Evolutionary conservation across 1,140 invertebrate species (phyloP), one percentile per base, ranked within the genome.

Genomic region (Pseudomyrmex flavicornis): DNA sequence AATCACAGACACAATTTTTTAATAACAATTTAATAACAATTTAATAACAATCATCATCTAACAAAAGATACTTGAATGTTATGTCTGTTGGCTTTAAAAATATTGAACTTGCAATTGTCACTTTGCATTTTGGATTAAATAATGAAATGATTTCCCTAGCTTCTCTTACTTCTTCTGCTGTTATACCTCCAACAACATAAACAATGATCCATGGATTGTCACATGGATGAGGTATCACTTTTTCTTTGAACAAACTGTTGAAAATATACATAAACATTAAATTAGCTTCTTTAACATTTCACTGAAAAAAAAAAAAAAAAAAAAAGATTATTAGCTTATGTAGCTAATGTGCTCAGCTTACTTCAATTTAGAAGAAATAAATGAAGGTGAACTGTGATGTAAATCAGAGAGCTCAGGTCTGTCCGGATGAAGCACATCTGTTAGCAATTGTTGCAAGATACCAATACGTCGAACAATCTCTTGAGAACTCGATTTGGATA

Each of bases 151-250:
- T 82, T 46, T 94, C 91, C 50, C 92, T 88, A 44, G 94, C 75
- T 63, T 91, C 90, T 87, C 90, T 93, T 17, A 91, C 89, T 89
- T 96, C 95, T 83, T 96, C 95, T 0, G 95, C 94, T 1, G 95
- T 95, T 15, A 95, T 92, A n/a, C 96, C 96, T 8, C 96, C 96
- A 2, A 96, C 88, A 44, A 96, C 92, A 82, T 95, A 96, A 35
- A 96, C 91, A 48, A 96, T 95, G 65, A 96, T 94, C 44, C 94
- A 95, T 0, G 94, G 91, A 89, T 95, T 96, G 84, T 96, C 95
- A 2, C 95, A 86, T 4, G 96, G 95, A 88, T 95, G 95, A 70
- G 94, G 93, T 77, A 91, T 93, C 13, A 86, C 79, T 84, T 92
- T 92, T 46, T 92, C 91, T 76, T 90, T 92, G 9, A 95, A 63